These are phyloP conservation scores for Mycalesis mineus DNA, from an alignment of 2,888 invertebrate species.

Conservation along the genomic window DNA sequence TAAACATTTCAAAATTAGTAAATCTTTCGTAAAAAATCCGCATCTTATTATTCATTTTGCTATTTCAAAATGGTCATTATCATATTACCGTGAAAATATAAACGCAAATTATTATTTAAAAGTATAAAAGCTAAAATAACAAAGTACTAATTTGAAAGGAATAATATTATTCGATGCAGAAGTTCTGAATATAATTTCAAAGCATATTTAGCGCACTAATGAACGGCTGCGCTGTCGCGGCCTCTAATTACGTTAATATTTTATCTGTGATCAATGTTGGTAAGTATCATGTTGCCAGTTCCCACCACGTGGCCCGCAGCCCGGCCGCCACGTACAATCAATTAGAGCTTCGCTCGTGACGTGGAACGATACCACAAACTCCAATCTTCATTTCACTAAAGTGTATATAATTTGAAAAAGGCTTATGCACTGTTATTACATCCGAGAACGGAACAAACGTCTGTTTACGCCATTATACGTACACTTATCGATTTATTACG, in stretches of 20 bases:
- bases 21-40: too few relatives aligned
- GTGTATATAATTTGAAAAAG: constrained; percentile 10
- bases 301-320: constrained; percentile 32
- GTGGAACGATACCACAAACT: constrained; percentile 43
- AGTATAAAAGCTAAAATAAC: too few relatives aligned
- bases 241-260: constrained; percentile 32
- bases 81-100: too few relatives aligned
- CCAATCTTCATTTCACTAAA: neutral
- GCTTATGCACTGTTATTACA: constrained; percentile 16
- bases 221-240: constrained; percentile 17
- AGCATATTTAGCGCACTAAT: constrained; percentile 10
- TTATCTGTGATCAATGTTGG: constrained; percentile 17
- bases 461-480: constrained; percentile 36
- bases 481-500: constrained; percentile 54
- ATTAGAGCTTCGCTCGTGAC: constrained; percentile 38
- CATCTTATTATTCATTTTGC: too few relatives aligned
- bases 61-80: too few relatives aligned
- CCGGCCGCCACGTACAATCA: constrained; percentile 28
- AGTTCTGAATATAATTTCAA: constrained; percentile 5
- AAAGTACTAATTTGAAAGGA: neutral
- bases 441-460: constrained; percentile 33
- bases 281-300: constrained; percentile 30
- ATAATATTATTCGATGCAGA: neutral
- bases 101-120: too few relatives aligned
- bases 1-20: too few relatives aligned